Base-by-base conservation (phyloP, 2,797 vertebrate species). In the Etheostoma perlongum region DNA sequence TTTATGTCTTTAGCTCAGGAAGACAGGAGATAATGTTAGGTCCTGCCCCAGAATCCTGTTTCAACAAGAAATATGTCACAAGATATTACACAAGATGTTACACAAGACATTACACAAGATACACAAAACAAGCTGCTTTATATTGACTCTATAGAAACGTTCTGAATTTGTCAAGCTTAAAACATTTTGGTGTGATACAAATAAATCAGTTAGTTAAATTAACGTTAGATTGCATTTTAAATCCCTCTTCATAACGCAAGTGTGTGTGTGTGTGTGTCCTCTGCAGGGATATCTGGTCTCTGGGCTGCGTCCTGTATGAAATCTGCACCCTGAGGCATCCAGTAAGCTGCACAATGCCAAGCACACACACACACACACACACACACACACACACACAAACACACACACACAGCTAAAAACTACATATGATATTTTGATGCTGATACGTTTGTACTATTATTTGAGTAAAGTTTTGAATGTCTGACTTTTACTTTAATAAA, bases 291-390 rank as follows among this genome's bases (percentile, higher is more conserved):
- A 94, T 99, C 90, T 99, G 98, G 97, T 98, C 97, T 89, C 95
- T 99, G 84, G 98, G 97, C 54, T 99, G 97, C 74, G 95, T 99
- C 82, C 94, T 99, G 13, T 99, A 99, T 88, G 97, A 99, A 77
- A 95, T 99, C 48, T 99, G 97, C 86, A 92, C 96, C 46, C 94
- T 98, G 66, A 97, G 88, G 82, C 97, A 97, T 93, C 97, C 98
- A 77, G 98, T 99, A 93, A 98, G 96, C 95, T 91, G 16, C 66
- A 57, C 66, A 63, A 33, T 59, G 23, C 52, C 69, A 59, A 52
- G 12, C 68, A 60, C 76, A 36, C 48, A 44, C 65, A 49, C 8
- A 48, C 51, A 47, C 23, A n/a, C 59, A 77, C 67, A 47, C 8
- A 63, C 4, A 42, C 73, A 55, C 18, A 62, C 19, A 62, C 44